These are phyloP conservation scores for Bombus balteatus DNA, from an alignment of 1,140 invertebrate species.

Conservation along the genomic window DNA sequence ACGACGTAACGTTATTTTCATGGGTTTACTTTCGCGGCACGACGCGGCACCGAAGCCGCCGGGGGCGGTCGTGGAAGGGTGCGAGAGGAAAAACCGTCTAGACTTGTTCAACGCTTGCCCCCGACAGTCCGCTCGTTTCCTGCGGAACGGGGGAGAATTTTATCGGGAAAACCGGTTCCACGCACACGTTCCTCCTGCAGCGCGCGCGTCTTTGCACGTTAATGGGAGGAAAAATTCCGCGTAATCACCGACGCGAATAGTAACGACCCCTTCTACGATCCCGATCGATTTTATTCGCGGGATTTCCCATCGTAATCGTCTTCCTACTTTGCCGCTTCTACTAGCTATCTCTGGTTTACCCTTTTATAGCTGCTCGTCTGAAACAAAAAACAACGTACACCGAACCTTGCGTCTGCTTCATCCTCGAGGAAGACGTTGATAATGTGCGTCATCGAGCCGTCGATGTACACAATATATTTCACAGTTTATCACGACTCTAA, in stretches of 20 bases:
- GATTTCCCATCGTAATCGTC: slow-evolving; percentile 19
- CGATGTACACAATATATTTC: too few relatives aligned
- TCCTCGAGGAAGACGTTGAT: too few relatives aligned
- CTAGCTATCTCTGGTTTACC: too few relatives aligned
- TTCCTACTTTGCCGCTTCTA: too few relatives aligned
- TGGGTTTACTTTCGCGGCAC: slow-evolving; percentile 47
- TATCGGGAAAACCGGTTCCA: slow-evolving; percentile 43
- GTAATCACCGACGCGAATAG: slow-evolving; percentile 42
- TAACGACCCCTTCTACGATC: neutral
- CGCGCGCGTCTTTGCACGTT: slow-evolving; percentile 45
- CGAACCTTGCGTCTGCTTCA: too few relatives aligned
- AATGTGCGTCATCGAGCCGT: too few relatives aligned
- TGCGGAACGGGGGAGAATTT: slow-evolving; percentile 45
- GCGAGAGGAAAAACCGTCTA: slow-evolving; percentile 56
- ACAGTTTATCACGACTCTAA: too few relatives aligned
- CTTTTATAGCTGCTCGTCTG: too few relatives aligned
- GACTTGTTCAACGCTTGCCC: slow-evolving; percentile 38
- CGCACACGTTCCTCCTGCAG: neutral
- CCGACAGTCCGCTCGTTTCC: slow-evolving; percentile 19
- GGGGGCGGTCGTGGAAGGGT: slow-evolving; percentile 17
- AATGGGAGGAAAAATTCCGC: slow-evolving; percentile 53
- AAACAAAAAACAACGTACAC: too few relatives aligned
- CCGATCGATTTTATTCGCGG: slow-evolving; percentile 27
- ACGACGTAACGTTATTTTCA: slow-evolving; percentile 61
- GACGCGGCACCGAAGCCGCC: slow-evolving; percentile 10